Conservation (phyloP, 2,113 vertebrate species). For the Vulpes ferrilata region DNA sequence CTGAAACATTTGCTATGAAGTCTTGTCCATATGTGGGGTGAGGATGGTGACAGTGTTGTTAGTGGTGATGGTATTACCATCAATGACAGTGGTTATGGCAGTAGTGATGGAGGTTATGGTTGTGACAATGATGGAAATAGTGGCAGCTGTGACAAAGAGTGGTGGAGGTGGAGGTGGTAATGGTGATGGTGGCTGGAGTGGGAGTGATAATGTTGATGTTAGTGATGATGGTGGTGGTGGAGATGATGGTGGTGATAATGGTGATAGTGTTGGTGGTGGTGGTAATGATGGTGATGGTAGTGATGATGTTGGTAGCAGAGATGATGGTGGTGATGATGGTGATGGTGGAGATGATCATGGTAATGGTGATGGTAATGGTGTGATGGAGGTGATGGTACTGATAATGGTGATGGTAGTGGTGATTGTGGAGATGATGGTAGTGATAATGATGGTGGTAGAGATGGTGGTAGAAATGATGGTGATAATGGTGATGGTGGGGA, state of each 20-base stretch:
- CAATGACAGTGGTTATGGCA: neutral
- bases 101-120: neutral
- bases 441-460: neutral
- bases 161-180: neutral
- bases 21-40: neutral
- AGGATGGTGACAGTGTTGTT: neutral
- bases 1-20: neutral
- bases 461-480: neutral
- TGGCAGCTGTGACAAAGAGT: no score
- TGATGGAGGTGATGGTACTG: no score
- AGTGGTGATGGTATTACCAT: neutral
- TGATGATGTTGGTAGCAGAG: no score
- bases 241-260: no score
- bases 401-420: no score
- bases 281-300: accelerated
- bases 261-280: accelerated
- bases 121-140: no score
- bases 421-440: neutral
- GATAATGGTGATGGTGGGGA: no score
- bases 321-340: neutral
- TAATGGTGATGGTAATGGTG: accelerated
- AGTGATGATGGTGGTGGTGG: neutral
- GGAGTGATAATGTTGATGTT: neutral
- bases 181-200: neutral
- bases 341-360: neutral